Conservation (phyloP, 2,113 vertebrate species). For the Macrotus californicus region DNA sequence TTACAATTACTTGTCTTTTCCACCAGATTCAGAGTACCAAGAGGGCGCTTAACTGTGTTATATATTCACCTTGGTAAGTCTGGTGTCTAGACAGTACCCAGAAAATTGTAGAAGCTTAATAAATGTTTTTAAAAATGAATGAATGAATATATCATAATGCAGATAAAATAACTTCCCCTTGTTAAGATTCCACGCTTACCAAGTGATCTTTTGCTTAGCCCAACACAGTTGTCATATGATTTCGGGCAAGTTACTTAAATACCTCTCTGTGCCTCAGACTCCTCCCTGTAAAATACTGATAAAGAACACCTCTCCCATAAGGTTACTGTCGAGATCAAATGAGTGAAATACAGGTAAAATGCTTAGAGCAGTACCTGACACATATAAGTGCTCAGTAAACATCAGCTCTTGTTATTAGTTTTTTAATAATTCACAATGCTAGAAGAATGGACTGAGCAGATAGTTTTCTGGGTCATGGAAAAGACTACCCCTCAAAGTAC, state of each 20-base stretch:
- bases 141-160: neutral
- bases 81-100: neutral
- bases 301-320: neutral
- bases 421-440: neutral
- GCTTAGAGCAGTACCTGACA: neutral
- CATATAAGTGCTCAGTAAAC: neutral
- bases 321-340: neutral
- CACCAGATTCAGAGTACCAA: neutral
- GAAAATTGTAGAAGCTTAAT: neutral
- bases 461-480: neutral
- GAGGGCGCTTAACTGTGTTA: neutral
- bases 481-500: neutral
- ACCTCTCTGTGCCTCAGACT: neutral
- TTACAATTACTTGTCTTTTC: conserved; percentile 38
- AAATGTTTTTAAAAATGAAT: neutral
- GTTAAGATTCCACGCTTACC: neutral
- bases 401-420: neutral
- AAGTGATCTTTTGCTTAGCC: neutral
- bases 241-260: conserved; percentile 21
- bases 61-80: neutral
- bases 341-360: conserved; percentile 14
- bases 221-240: neutral
- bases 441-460: neutral
- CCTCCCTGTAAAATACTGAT: conserved; percentile 2
- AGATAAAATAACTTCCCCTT: neutral